These are phyloP conservation scores for Anniella stebbinsi DNA, from an alignment of 2,797 vertebrate genomes.

Conservation along the genomic window DNA sequence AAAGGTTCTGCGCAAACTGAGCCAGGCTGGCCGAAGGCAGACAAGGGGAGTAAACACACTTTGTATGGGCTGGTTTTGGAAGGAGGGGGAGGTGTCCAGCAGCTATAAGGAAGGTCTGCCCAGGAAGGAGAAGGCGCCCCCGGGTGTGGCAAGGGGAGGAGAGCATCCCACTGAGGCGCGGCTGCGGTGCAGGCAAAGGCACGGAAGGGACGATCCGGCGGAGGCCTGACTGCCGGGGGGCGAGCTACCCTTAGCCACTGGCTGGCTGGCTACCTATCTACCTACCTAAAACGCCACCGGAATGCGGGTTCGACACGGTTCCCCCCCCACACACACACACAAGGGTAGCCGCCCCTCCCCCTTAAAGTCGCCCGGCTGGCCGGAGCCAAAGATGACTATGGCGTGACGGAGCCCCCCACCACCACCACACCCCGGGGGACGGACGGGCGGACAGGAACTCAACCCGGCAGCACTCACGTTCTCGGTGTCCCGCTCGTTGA, in stretches of 20 bases:
- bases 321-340: background rate
- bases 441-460: background rate
- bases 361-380: background rate
- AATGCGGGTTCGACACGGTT: background rate
- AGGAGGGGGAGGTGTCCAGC: no score
- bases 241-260: background rate
- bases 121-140: background rate
- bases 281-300: background rate
- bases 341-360: background rate
- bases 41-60: background rate
- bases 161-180: constrained; percentile 7
- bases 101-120: background rate
- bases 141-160: background rate
- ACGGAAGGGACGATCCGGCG: background rate
- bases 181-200: background rate
- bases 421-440: background rate
- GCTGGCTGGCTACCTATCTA: no score
- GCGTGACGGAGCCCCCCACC: background rate
- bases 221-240: background rate
- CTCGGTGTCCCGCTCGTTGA: constrained; percentile 94
- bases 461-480: constrained; percentile 84
- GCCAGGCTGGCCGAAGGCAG: background rate
- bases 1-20: background rate
- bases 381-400: background rate
- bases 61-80: background rate